Percentiles rank a stretch among this genome's conserved stretches.
phyloP scores from a whole-genome alignment of 2,113 vertebrate genomes.

The Syngnathus scovelli region DNA sequence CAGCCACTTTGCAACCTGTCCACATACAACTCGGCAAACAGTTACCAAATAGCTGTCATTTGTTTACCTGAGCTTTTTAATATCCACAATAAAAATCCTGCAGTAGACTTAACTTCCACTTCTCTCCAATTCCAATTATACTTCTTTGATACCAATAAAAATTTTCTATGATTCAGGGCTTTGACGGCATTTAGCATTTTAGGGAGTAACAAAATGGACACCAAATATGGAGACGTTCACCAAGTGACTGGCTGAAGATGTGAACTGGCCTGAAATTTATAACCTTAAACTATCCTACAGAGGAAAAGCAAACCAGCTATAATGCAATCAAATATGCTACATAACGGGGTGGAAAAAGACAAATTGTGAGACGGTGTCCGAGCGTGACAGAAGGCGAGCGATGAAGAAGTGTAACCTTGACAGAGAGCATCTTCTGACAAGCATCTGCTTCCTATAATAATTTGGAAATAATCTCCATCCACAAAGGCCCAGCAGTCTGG shows the following conservation, averaged over 20 bases:
- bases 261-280: background rate
- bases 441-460: constrained; percentile 76
- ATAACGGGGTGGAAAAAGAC: constrained; percentile 14
- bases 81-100: background rate
- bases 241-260: too few relatives aligned
- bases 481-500: constrained; percentile 71
- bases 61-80: background rate
- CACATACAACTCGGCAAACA: background rate
- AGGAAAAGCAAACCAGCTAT: background rate
- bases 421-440: constrained; percentile 71
- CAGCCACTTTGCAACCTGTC: background rate
- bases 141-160: too few relatives aligned
- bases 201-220: background rate
- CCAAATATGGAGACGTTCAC: too few relatives aligned
- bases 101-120: too few relatives aligned
- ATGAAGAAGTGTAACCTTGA: constrained; percentile 68
- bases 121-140: too few relatives aligned
- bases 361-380: constrained; percentile 19
- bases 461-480: constrained; percentile 74
- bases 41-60: background rate
- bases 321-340: constrained; percentile 11
- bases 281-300: background rate
- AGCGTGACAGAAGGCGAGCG: constrained; percentile 21
- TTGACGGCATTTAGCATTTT: too few relatives aligned
- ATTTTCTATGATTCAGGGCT: too few relatives aligned